These are phyloP conservation scores for Garra rufa DNA, from an alignment of 2,113 vertebrate species.

Conservation along the genomic window DNA sequence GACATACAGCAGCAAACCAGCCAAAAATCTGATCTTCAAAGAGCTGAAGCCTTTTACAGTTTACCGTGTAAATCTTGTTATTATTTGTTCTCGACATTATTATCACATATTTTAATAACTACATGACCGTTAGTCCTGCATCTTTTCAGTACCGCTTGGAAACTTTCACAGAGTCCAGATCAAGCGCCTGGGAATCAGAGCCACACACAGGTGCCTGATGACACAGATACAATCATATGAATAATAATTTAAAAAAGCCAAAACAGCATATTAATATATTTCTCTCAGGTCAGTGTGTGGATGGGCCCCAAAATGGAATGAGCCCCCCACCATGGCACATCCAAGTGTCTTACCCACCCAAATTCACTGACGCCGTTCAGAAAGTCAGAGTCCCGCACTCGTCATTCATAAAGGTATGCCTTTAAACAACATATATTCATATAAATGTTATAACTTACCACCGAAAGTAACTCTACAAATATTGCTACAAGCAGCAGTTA, in stretches of 20 bases:
- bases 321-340: conserved; percentile 82
- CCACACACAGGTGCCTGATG: conserved; percentile 68
- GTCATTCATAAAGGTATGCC: conserved; percentile 76
- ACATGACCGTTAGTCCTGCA: not conserved
- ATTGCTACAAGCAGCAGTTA: no score
- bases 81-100: not conserved
- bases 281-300: conserved; percentile 73
- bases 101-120: not conserved
- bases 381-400: conserved; percentile 79
- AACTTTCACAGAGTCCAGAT: conserved; percentile 83
- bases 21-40: conserved; percentile 76
- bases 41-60: conserved; percentile 74
- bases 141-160: conserved; percentile 81
- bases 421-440: not conserved
- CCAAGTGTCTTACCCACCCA: conserved; percentile 68
- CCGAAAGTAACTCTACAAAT: not conserved
- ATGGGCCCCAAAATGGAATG: conserved; percentile 75
- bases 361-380: conserved; percentile 72
- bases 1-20: conserved; percentile 77
- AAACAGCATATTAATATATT: not conserved
- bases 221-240: not conserved
- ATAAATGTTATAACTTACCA: not conserved
- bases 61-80: conserved; percentile 75
- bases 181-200: conserved; percentile 80
- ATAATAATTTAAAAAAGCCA: not conserved